These are phyloP conservation scores for Hephaestus fuliginosus DNA, from an alignment of 2,797 vertebrate genomes.

Conservation along the genomic window DNA sequence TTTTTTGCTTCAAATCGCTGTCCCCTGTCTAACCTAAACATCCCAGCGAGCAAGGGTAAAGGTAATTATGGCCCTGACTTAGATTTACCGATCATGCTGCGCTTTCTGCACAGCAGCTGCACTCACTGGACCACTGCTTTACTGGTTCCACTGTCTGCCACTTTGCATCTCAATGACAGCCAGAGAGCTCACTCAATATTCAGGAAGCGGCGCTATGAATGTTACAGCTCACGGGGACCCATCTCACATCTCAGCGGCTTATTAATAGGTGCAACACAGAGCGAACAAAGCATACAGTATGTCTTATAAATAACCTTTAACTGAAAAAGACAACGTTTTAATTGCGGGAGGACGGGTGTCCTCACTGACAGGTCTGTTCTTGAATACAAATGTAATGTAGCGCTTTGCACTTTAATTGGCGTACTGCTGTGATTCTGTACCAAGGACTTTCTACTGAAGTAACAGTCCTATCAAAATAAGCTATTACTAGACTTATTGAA, in stretches of 20 bases:
- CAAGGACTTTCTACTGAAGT: background rate
- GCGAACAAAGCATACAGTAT: conserved; percentile 28
- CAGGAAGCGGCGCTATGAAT: conserved; percentile 22
- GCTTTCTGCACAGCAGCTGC: conserved; percentile 44
- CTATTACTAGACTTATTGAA: background rate
- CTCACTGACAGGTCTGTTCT: conserved; percentile 15
- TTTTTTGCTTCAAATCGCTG: conserved; percentile 34
- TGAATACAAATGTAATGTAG: conserved; percentile 2
- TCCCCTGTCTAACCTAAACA: conserved; percentile 48
- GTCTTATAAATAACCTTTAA: conserved; percentile 48
- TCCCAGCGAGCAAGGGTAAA: conserved; percentile 36
- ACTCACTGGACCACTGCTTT: conserved; percentile 33
- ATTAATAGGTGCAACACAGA: conserved; percentile 46
- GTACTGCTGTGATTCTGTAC: background rate
- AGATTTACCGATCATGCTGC: conserved; percentile 52
- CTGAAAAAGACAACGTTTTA: conserved; percentile 53
- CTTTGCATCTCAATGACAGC: conserved; percentile 60
- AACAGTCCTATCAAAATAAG: conserved; percentile 3
- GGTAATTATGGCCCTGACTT: conserved; percentile 58
- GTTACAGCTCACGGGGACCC: conserved; percentile 35
- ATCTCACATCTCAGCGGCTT: conserved; percentile 35
- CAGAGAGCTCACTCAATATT: conserved; percentile 51
- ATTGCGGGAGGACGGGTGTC: conserved; percentile 25
- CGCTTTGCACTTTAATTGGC: background rate
- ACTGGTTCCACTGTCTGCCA: conserved; percentile 26